Conservation (phyloP, 2,888 invertebrate species). For the Latheticus oryzae region DNA sequence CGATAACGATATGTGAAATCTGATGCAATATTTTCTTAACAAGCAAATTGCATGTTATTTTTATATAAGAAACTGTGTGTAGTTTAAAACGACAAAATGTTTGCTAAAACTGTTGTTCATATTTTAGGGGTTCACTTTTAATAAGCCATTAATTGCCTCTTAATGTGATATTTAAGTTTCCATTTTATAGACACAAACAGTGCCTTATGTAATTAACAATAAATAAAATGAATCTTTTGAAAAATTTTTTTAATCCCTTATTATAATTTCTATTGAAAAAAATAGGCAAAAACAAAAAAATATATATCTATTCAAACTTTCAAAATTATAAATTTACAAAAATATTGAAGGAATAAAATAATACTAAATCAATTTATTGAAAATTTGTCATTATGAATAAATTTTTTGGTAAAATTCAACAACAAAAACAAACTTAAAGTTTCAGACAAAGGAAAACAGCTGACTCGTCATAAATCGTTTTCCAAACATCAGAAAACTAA, state of each 20-base stretch:
- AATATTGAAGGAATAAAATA: background rate
- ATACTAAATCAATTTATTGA: too few relatives aligned
- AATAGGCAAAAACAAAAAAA: too few relatives aligned
- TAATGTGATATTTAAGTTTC: slow-evolving; percentile 46
- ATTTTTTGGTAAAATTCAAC: too few relatives aligned
- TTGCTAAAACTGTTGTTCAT: slow-evolving; percentile 21
- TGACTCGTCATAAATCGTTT: slow-evolving; percentile 2
- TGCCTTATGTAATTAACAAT: slow-evolving; percentile 49
- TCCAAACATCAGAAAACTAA: background rate
- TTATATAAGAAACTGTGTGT: slow-evolving; percentile 13
- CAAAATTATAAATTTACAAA: background rate
- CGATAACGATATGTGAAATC: slow-evolving; percentile 7
- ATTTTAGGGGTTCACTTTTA: slow-evolving; percentile 21
- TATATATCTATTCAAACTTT: too few relatives aligned
- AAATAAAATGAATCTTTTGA: slow-evolving; percentile 38
- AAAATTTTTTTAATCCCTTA: too few relatives aligned
- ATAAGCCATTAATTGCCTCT: slow-evolving; percentile 42
- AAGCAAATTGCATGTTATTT: slow-evolving; percentile 15
- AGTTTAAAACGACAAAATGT: slow-evolving; percentile 22
- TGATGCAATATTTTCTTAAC: slow-evolving; percentile 28
- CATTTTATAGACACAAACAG: slow-evolving; percentile 46
- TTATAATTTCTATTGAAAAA: too few relatives aligned
- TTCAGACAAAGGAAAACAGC: too few relatives aligned
- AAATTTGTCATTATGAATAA: too few relatives aligned
- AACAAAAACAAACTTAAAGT: too few relatives aligned